Evolutionary conservation across 2,888 invertebrate genomes (phyloP).

Genomic region (Lithophane ornitopus): DNA sequence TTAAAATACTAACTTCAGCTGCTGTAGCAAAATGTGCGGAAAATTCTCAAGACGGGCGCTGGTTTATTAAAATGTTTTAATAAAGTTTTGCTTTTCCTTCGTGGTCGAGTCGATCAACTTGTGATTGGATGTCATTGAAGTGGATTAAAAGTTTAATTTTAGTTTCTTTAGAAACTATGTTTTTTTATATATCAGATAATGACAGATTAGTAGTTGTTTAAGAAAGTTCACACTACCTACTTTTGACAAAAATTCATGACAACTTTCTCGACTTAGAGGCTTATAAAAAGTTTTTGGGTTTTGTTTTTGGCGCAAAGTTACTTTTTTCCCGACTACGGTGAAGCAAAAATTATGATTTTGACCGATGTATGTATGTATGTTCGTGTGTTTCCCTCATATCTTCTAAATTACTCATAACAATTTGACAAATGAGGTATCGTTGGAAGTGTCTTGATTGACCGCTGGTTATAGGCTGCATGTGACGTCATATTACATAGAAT

Average conservation of each 20-base stretch:
- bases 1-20: conserved; percentile 36
- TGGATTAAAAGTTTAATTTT: background rate
- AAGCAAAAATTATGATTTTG: no score
- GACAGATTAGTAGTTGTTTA: background rate
- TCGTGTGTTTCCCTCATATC: no score
- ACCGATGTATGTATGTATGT: no score
- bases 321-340: background rate
- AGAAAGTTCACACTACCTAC: background rate
- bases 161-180: background rate
- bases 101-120: background rate
- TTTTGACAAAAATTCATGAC: background rate
- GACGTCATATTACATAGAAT: no score
- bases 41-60: background rate
- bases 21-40: conserved; percentile 14
- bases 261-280: background rate
- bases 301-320: background rate
- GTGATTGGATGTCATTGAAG: background rate
- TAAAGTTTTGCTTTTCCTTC: background rate
- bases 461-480: no score
- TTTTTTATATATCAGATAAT: background rate
- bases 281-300: background rate
- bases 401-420: no score
- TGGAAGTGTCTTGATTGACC: no score
- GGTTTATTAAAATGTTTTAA: conserved; percentile 1
- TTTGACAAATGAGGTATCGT: no score